Base-by-base conservation (phyloP, 2,113 vertebrate genomes). In the Gila orcuttii region DNA sequence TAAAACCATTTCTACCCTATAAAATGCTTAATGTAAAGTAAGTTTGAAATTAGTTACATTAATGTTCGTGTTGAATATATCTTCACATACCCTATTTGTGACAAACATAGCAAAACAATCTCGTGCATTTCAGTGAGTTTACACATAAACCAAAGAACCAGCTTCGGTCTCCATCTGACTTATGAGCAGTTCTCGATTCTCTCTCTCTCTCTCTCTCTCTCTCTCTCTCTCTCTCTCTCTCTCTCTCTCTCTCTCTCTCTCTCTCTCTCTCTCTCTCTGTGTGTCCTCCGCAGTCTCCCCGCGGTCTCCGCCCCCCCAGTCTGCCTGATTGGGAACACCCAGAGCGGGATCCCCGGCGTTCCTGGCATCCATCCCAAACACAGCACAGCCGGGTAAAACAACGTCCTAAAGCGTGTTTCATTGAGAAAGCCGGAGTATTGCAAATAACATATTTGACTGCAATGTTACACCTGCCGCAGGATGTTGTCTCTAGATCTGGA, bases 401-500 rank as follows among this genome's bases (percentile, higher is more conserved):
- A 28, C 55, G 74, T 86, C 39, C 55, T 28, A 8, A 50, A 59
- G 28, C 31, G 23, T 19, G 57, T 86, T 42, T 33, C 25, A 64
- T 69, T 79, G 39, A 42, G 71, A 80, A 50, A 69, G 68, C 50
- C 28, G 59, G 82, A 64, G 50, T 81, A 31, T 85, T 88, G 85
- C 73, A 83, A 84, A 73, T 55, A 55, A 85, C 87, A 60, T 83
- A 86, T 42, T 82, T 19, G 28, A 81, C 64, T 91, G 94, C 92
- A 86, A 95, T 94, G 94, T 88, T 68, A 90, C 86, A 86, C 85
- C 91, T 90, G 85, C 42, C 79, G 91, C 93, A 95, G 92, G 87
- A 96, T 96, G 95, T 86, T 93, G 86, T 93, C 93, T 84, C 87
- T 92, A 83, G 93, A 93, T 71, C 88, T 84, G 93, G 93, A 95